Base-by-base conservation (phyloP, 2,888 invertebrate genomes). In the Heliconius charithonia region DNA sequence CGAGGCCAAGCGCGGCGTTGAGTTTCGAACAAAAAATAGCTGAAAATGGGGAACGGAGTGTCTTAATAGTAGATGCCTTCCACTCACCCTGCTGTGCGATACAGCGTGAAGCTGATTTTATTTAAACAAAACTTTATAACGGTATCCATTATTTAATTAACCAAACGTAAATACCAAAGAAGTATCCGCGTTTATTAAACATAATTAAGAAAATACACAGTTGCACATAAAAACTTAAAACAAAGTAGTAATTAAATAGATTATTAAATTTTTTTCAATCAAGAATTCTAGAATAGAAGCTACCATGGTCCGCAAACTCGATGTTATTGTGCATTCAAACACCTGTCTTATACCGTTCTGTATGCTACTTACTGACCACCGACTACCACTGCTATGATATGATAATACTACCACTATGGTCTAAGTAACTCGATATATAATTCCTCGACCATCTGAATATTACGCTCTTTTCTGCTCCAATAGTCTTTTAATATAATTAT, bases 401-500 rank as follows among this genome's bases (percentile, higher is more conserved):
- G 67, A 70, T 29, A 83, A 66, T 80, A 65, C 75, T 66, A 32
- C 12, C 75, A 62, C 70, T 83, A 81, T 82, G 16, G 65, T 4
- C 45, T 51, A 19, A 27, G 56, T 0, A 12, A 76, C 74, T 63
- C 63, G 29, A 65, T 25, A 67, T 69, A 80, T n/a, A 78, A 66
- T 81, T 12, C 32, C 67, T 27, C n/a, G 29, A 27, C 75, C 63
- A n/a, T 75, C 6, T 45, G 41, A 25, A 59, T 66, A 59, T 37
- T 74, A 75, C 72, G 77, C 77, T 72, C 51, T 70, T 79, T 76
- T 80, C 78, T 82, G 84, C 84, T 85, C 85, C 84, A 85, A 84
- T 85, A 83, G 84, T 45, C 73, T 81, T 82, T 82, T 84, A 85
- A 83, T 83, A 83, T 83, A 83, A 83, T 84, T 83, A 84, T 83